Conservation (phyloP, 2,888 invertebrate genomes). For the Pilophorus perplexus region DNA sequence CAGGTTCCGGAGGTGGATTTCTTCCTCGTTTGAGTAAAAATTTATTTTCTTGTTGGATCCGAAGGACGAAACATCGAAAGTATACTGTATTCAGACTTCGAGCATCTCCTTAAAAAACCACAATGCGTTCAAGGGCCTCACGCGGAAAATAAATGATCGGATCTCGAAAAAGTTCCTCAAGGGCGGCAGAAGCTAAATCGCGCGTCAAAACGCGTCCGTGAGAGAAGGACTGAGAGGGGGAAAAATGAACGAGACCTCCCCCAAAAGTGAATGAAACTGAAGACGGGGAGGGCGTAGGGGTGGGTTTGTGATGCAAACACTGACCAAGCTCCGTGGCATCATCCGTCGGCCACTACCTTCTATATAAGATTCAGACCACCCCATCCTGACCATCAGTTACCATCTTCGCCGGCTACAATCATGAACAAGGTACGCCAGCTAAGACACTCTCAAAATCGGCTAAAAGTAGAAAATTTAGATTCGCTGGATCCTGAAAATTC, state of each 20-base stretch:
- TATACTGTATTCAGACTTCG: too few relatives aligned
- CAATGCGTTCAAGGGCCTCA: too few relatives aligned
- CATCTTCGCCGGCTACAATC: conserved; percentile 17
- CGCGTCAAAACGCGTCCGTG: neutral
- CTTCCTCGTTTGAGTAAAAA: too few relatives aligned
- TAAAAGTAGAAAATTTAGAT: too few relatives aligned
- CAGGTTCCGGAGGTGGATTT: too few relatives aligned
- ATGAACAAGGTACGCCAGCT: conserved; percentile 24
- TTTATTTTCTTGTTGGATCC: too few relatives aligned
- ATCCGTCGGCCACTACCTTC: conserved; percentile 10
- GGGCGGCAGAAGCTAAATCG: neutral
- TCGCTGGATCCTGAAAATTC: too few relatives aligned
- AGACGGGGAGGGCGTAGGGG: conserved; percentile 19
- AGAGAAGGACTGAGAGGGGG: neutral
- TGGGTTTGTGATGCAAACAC: conserved; percentile 22
- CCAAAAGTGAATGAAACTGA: too few relatives aligned
- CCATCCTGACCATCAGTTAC: conserved; percentile 20
- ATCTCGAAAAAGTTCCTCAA: neutral
- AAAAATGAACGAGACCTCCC: conserved; percentile 3
- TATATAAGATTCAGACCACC: conserved; percentile 20
- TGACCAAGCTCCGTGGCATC: conserved; percentile 29
- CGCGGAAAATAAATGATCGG: neutral
- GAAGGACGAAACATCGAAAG: too few relatives aligned
- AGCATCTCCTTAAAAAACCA: too few relatives aligned
- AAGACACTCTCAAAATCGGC: too few relatives aligned